These are phyloP conservation scores for Arctia plantaginis DNA, from an alignment of 2,888 invertebrate species.

Conservation along the genomic window DNA sequence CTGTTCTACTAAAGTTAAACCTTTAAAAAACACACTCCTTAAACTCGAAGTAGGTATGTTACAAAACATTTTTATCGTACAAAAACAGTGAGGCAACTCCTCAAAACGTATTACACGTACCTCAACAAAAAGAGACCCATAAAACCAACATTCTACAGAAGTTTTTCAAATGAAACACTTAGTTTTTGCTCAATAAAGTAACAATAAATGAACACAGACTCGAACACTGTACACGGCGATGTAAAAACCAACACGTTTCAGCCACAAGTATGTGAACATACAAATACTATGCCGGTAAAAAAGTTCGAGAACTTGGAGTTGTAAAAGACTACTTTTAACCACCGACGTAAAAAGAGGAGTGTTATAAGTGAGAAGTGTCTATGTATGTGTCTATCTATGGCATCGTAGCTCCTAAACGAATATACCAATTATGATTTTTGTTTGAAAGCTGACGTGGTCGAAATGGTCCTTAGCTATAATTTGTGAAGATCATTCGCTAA, in stretches of 20 bases:
- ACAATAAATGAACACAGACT: conserved; percentile 57
- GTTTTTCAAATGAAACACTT: conserved; percentile 47
- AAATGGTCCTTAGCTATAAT: too few relatives aligned
- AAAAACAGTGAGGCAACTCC: conserved; percentile 2
- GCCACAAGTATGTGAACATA: conserved; percentile 42
- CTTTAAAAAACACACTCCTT: too few relatives aligned
- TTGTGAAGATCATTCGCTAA: too few relatives aligned
- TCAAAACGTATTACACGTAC: not conserved
- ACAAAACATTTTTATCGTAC: not conserved
- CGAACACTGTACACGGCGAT: conserved; percentile 37
- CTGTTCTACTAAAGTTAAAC: not conserved
- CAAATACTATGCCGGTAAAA: conserved; percentile 47
- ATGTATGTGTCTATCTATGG: too few relatives aligned
- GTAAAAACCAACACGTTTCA: conserved; percentile 53
- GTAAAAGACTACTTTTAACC: not conserved
- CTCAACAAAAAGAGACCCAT: conserved; percentile 32
- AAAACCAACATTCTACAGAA: conserved; percentile 34
- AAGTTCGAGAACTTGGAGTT: conserved; percentile 34
- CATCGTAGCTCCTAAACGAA: too few relatives aligned
- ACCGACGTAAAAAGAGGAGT: not conserved
- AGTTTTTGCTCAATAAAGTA: conserved; percentile 56
- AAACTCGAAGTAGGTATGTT: not conserved
- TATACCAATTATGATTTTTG: too few relatives aligned
- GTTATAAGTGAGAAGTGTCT: not conserved
- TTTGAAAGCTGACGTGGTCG: too few relatives aligned